These are phyloP conservation scores for Campaea margaritaria DNA, from an alignment of 2,888 invertebrate genomes.

Conservation along the genomic window DNA sequence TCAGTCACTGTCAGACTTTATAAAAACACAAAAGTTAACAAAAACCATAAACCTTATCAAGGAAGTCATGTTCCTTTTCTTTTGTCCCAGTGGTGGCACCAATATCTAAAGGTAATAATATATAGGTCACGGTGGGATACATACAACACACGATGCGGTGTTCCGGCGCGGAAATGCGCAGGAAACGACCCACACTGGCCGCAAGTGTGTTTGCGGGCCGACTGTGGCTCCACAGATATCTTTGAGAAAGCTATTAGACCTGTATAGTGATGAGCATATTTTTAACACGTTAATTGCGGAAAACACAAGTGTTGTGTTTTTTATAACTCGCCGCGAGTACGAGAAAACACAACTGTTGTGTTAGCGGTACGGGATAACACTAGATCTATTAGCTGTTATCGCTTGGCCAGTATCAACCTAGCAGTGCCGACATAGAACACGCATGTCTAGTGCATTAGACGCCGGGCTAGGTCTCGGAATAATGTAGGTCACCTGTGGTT, in stretches of 20 bases:
- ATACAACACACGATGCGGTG: background rate
- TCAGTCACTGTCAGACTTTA: no score
- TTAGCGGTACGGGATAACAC: no score
- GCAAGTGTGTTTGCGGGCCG: background rate
- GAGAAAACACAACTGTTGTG: no score
- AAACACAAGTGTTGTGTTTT: no score
- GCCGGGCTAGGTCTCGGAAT: background rate
- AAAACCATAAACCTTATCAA: no score
- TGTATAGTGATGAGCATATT: background rate
- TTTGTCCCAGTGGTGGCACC: no score
- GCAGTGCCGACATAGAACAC: background rate
- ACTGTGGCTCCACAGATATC: background rate
- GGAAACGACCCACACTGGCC: constrained; percentile 30
- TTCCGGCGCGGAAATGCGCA: constrained; percentile 24
- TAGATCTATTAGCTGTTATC: background rate
- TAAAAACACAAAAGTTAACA: no score
- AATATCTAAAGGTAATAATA: no score
- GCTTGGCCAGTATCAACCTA: background rate
- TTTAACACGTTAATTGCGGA: no score
- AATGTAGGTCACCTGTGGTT: background rate
- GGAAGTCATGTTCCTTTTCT: no score
- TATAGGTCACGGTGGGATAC: no score
- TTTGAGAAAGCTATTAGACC: background rate
- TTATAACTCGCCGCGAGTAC: no score
- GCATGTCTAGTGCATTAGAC: constrained; percentile 5